phyloP scores from a whole-genome alignment of 2,113 vertebrate species.

The Cyanoramphus novaezelandiae region DNA sequence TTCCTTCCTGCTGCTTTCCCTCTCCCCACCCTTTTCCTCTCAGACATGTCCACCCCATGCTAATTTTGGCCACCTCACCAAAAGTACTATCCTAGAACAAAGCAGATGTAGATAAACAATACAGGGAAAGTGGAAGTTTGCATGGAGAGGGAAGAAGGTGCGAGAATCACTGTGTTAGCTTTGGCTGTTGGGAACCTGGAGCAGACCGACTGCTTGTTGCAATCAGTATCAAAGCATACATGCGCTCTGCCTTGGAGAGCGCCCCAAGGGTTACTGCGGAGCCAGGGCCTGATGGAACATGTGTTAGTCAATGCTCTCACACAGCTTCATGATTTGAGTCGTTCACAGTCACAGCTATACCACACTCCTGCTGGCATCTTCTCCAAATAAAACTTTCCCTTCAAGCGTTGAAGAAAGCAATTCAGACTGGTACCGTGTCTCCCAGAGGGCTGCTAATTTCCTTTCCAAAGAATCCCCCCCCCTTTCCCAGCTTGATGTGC shows the following conservation, averaged over 20 bases:
- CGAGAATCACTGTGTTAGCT: neutral
- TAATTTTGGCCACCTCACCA: neutral
- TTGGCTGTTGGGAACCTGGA: neutral
- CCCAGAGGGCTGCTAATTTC: neutral
- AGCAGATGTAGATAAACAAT: neutral
- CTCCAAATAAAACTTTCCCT: neutral
- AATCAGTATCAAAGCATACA: neutral
- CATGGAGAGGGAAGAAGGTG: neutral
- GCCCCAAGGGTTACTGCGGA: neutral
- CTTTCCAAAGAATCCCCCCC: neutral
- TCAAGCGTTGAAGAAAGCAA: neutral
- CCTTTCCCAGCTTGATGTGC: neutral
- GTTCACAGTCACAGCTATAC: neutral
- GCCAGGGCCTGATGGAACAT: neutral
- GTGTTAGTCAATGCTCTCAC: neutral
- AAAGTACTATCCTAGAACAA: neutral
- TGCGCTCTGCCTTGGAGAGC: neutral
- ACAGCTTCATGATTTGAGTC: neutral
- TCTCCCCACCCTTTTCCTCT: constrained; percentile 25
- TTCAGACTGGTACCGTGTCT: neutral
- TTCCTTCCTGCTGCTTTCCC: constrained; percentile 1
- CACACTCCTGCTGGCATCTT: neutral
- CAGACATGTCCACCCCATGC: neutral
- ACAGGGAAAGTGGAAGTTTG: neutral
- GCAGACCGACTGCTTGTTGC: neutral